Evolutionary conservation across 2,797 vertebrate genomes (phyloP), one percentile per base, ranked within the genome.

Genomic region (Oryzias dopingdopingensis): DNA sequence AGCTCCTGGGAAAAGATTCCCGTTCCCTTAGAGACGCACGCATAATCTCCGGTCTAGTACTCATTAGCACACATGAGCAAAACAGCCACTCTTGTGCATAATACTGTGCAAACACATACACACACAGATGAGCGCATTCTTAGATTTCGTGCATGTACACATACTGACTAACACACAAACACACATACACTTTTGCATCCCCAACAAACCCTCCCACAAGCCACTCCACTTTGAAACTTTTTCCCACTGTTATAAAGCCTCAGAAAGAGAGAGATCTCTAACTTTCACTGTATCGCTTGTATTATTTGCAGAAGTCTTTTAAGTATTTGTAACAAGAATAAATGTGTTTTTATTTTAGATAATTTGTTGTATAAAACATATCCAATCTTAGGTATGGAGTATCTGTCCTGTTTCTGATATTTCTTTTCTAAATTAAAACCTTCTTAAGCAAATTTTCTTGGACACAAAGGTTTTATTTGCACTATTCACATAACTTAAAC

Each of bases 31-130:
- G 79, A 85, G 79, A 82, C 70, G 51, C 72, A 64, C 62, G 23
- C 82, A 86, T 85, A 87, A 86, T 83, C 86, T 84, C 79, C 72
- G 74, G 68, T 71, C 73, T 62, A 83, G 83, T 86, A 78, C 83
- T 84, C 82, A 85, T 77, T 82, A 80, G 71, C 76, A 83, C 84
- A 81, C 82, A 85, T 37, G 49, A 54, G 56, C 64, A 50, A 71
- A 78, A 72, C 81, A 74, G 65, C 48, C 65, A 56, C 70, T 29
- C 59, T 37, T 7, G 17, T 65, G 67, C 63, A 72, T 49, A 32
- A 68, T 78, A 71, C 72, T 52, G 60, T 75, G 66, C 55, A 67
- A 42, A 70, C 14, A 56, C 52, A 42, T 48, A 72, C 23, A 70
- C 62, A 56, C 23, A 18, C 40, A 17, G 3, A 49, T 24, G 3